Conservation (phyloP, 2,797 vertebrate genomes). For the Xyrichtys novacula region DNA sequence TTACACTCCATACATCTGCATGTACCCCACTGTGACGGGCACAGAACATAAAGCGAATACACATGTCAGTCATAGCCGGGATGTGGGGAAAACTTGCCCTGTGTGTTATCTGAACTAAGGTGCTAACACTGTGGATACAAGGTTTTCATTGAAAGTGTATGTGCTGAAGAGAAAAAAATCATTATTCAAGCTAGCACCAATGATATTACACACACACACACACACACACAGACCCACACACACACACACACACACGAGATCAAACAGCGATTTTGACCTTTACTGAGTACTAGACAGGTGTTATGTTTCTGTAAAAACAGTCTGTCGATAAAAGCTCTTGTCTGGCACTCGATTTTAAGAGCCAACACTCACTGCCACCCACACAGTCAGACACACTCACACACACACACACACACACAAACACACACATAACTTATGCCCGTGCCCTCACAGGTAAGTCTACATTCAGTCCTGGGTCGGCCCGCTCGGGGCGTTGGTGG, state of each 20-base stretch:
- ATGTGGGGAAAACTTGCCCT: not conserved
- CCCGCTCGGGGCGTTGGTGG: conserved; percentile 67
- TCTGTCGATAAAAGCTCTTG: conserved; percentile 3
- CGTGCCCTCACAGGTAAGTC: conserved; percentile 26
- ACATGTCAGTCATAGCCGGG: not conserved
- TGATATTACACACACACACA: conserved; percentile 27
- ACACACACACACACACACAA: conserved; percentile 6
- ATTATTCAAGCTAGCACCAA: conserved; percentile 65
- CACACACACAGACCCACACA: not conserved
- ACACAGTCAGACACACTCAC: conserved; percentile 6
- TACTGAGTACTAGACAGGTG: conserved; percentile 18
- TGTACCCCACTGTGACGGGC: too few species aligned
- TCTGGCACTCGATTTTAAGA: conserved; percentile 22
- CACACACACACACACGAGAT: not conserved
- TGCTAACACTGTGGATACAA: conserved; percentile 33
- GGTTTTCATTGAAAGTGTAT: conserved; percentile 18
- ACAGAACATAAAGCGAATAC: conserved; percentile 20
- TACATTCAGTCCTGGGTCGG: conserved; percentile 62
- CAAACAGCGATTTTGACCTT: conserved; percentile 10
- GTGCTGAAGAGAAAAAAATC: conserved; percentile 31
- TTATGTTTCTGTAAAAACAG: conserved; percentile 9
- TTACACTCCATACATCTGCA: conserved; percentile 11
- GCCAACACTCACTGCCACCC: conserved; percentile 5
- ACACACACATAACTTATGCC: not conserved
- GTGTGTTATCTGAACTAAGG: conserved; percentile 25